Base-by-base conservation (phyloP, 2,113 vertebrate species). In the Pionites leucogaster region DNA sequence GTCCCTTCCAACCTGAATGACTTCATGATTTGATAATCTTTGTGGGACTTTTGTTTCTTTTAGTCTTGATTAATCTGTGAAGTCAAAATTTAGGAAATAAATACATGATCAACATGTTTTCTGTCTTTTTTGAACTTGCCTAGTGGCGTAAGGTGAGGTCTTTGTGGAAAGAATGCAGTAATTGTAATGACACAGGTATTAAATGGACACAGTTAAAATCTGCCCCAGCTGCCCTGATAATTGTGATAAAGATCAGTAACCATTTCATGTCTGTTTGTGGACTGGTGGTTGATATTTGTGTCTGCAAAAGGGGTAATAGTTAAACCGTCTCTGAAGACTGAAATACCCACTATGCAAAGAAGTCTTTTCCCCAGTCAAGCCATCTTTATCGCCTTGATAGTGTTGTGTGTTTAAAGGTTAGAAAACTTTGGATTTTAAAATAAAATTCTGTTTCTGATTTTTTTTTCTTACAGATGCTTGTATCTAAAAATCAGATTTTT, bases 321-420 rank as follows among this genome's bases (percentile, higher is more conserved):
- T 23, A 4, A 72, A 35, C 25, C 81, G 74, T 1, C 49, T 70
- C 41, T 41, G 37, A 23, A 72, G 22, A 13, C 33, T 53, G 47
- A 53, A 77, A 59, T 42, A 49, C 7, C 8, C 13, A 16, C 20
- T 33, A 6, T 25, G n/a, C 41, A 37, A 37, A 71, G 63, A 31
- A 0, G 0, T 6, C 9, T 9, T 62, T 70, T 18, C 63, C 47
- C 6, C 13, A 10, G 28, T 47, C 13, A 4, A 2, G 13, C 20
- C 20, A 9, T 29, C 49, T 82, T 31, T 75, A 50, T 50, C 80
- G 44, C 33, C 41, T 77, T 59, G 49, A 35, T 7, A n/a, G 27
- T 59, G 24, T n/a, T 70, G 60, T n/a, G 33, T 65, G 42, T 60
- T 75, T 55, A 64, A 86, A 86, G 49, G 28, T 59, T 5, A 49